Conservation (phyloP, 2,888 invertebrate genomes). For the Lochmaea crataegi region DNA sequence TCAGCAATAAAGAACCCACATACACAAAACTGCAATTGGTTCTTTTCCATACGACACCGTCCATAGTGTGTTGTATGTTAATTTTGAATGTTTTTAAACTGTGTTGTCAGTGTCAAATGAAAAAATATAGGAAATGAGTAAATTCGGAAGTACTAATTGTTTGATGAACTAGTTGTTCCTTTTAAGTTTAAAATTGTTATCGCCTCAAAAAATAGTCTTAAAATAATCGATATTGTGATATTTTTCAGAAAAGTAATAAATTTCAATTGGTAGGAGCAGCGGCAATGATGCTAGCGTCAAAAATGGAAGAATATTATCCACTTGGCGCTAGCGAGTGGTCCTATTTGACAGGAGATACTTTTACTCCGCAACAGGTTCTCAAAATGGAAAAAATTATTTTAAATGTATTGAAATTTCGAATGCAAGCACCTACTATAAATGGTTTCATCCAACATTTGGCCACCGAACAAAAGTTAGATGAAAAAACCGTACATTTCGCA, state of each 20-base stretch:
- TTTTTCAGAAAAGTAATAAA: conserved; percentile 56
- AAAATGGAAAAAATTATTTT: conserved; percentile 62
- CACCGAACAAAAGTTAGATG: conserved; percentile 52
- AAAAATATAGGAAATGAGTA: too few species aligned
- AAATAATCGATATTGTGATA: not conserved
- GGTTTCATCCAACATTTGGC: conserved; percentile 59
- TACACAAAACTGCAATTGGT: too few species aligned
- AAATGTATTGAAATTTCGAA: conserved; percentile 58
- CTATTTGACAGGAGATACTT: conserved; percentile 59
- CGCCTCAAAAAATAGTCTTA: too few species aligned
- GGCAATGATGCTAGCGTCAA: conserved; percentile 62
- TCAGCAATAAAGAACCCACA: too few species aligned
- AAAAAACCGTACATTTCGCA: conserved; percentile 55
- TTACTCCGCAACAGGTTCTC: conserved; percentile 56
- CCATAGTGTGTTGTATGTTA: too few species aligned
- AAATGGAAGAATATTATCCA: conserved; percentile 62
- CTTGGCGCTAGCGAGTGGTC: conserved; percentile 60
- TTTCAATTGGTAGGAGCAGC: conserved; percentile 63
- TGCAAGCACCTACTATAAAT: conserved; percentile 59
- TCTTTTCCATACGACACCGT: too few species aligned
- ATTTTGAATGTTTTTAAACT: too few species aligned
- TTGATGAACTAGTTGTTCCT: too few species aligned
- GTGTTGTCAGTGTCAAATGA: too few species aligned
- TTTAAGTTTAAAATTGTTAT: too few species aligned
- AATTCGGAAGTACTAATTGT: too few species aligned